Conservation (phyloP, 2,797 vertebrate species). For the Propithecus perrieri region DNA sequence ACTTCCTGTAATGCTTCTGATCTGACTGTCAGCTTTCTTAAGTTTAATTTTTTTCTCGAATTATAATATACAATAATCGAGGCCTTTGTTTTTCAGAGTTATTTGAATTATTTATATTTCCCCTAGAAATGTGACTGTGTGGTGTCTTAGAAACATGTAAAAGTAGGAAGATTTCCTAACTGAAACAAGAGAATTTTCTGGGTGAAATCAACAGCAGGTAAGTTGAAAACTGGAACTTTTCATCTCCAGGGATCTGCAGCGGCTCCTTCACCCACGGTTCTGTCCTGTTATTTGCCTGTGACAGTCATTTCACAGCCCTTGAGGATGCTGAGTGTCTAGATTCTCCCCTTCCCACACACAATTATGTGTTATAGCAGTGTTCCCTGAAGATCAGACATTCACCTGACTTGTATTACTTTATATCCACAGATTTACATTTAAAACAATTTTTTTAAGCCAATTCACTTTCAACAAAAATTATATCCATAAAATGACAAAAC, state of each 20-base stretch:
- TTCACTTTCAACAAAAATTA: not conserved
- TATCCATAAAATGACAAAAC: not conserved
- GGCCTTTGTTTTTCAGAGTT: slow-evolving; percentile 67
- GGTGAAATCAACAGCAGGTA: slow-evolving; percentile 1
- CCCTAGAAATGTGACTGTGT: slow-evolving; percentile 64
- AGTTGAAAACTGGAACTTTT: slow-evolving; percentile 8
- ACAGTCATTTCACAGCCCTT: not conserved
- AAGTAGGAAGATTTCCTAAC: slow-evolving; percentile 50
- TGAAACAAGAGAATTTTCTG: slow-evolving; percentile 24
- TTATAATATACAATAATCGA: slow-evolving; percentile 70
- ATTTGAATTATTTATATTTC: slow-evolving; percentile 78
- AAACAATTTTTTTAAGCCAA: not conserved
- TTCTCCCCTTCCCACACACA: accelerated
- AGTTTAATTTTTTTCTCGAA: slow-evolving; percentile 58
- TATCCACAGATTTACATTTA: not conserved
- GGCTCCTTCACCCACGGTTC: not conserved
- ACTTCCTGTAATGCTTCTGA: slow-evolving; percentile 54
- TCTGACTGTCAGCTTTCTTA: slow-evolving; percentile 67
- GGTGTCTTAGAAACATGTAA: slow-evolving; percentile 49
- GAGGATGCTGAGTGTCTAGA: not conserved
- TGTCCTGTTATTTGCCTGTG: not conserved
- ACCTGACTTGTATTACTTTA: not conserved
- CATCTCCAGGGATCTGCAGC: not conserved
- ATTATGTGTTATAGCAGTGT: not conserved
- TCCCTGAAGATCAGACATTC: not conserved